Evolutionary conservation across 2,113 vertebrate genomes (phyloP).

Genomic region (Peromyscus leucopus): DNA sequence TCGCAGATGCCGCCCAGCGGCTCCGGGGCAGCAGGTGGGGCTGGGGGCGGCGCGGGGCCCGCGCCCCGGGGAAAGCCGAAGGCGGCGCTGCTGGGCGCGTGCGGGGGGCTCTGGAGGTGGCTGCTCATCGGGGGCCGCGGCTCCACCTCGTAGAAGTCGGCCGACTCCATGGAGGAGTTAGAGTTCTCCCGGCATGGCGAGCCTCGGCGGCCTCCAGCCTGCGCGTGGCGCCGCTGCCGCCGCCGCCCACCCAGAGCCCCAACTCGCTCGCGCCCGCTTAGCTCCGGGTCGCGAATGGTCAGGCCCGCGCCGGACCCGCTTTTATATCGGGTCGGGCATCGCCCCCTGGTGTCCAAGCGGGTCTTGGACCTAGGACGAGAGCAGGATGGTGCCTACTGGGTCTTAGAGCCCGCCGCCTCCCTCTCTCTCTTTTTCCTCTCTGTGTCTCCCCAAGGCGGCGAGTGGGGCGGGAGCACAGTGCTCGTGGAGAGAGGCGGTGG

Average conservation of each 20-base stretch:
- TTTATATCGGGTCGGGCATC: constrained; percentile 78
- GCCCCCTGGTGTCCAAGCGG: constrained; percentile 85
- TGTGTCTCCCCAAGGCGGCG: neutral
- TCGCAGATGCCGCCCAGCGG: constrained; percentile 96
- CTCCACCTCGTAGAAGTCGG: constrained; percentile 97
- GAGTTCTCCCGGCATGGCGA: constrained; percentile 93
- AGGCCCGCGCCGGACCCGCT: constrained; percentile 50
- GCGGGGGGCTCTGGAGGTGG: constrained; percentile 87
- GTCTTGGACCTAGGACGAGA: constrained; percentile 57
- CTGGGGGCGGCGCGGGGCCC: constrained; percentile 88
- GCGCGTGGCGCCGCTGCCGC: constrained; percentile 76
- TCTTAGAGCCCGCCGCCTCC: constrained; percentile 68
- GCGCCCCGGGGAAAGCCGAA: constrained; percentile 87
- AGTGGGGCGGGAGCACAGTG: neutral
- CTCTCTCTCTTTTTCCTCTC: too few species aligned
- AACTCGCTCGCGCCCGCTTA: constrained; percentile 46
- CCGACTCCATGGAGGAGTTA: constrained; percentile 97
- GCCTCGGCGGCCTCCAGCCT: constrained; percentile 93
- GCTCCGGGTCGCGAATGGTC: constrained; percentile 81
- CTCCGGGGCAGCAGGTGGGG: constrained; percentile 87
- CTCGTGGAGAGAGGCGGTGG: neutral
- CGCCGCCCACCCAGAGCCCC: constrained; percentile 51
- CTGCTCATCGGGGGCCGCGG: constrained; percentile 94
- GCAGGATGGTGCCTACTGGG: constrained; percentile 52
- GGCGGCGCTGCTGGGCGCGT: constrained; percentile 88